Evolutionary conservation across 2,888 invertebrate species (phyloP).

Genomic region (Eurytoma adleriae): DNA sequence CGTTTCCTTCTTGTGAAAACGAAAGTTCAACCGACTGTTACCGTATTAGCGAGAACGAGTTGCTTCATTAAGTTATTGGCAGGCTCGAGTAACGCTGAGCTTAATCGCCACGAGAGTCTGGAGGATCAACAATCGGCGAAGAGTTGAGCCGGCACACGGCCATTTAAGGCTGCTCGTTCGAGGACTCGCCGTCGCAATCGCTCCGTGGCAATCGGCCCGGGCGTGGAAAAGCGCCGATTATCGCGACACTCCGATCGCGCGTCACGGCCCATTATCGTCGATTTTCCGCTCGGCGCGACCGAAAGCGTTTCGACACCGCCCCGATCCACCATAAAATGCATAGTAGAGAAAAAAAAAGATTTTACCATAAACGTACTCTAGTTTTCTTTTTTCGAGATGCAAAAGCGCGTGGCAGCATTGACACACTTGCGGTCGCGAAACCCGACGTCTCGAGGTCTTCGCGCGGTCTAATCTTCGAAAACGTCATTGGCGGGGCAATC

Average conservation of each 20-base stretch:
- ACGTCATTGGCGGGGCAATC: conserved; percentile 47
- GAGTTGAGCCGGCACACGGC: background rate
- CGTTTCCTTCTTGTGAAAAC: background rate
- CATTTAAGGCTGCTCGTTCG: conserved; percentile 28
- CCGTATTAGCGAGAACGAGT: too few relatives aligned
- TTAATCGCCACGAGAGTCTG: background rate
- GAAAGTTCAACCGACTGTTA: too few relatives aligned
- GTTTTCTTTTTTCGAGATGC: too few relatives aligned
- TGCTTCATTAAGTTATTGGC: conserved; percentile 30
- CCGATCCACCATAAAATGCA: too few relatives aligned
- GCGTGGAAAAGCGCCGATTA: conserved; percentile 15
- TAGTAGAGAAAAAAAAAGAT: too few relatives aligned
- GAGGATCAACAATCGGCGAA: background rate
- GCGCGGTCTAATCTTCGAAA: conserved; percentile 39
- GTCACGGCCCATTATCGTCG: background rate
- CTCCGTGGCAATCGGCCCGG: background rate
- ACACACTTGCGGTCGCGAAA: too few relatives aligned
- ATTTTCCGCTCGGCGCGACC: too few relatives aligned
- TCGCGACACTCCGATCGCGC: conserved; percentile 19
- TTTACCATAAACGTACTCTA: too few relatives aligned
- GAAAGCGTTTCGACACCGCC: too few relatives aligned
- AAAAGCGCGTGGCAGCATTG: too few relatives aligned
- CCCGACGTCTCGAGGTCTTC: too few relatives aligned
- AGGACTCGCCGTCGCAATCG: background rate
- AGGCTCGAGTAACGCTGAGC: background rate